Evolutionary conservation across 2,888 invertebrate species (phyloP), one percentile per base, ranked within the genome.

Genomic region (Tromatobia lineatoria): DNA sequence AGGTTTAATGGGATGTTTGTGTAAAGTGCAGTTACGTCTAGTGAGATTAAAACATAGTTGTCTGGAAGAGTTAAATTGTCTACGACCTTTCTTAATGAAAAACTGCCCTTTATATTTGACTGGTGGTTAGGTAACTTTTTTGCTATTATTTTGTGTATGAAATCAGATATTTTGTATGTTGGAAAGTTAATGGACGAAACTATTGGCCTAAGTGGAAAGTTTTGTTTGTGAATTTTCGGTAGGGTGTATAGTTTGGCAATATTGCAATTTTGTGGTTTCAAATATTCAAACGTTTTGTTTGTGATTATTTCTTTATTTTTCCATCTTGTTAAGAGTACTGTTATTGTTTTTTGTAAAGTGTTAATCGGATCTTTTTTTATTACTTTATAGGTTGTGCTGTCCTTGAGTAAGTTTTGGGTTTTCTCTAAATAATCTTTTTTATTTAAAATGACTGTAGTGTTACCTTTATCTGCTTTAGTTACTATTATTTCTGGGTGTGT

Each of bases 1-100:
- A 67, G 10, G 18, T 50, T 11, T 7, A 75, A 6, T 11, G 81
- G 81, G 23, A 81, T 50, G 6, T 70, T 81, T 2, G 80, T 80
- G 42, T 73, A 80, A 2, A 80, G 20, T 6, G 80, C 34, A 0
- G 29, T 47, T 4, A 80, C 66, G 52, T 80, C 73, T 1, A 80
- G 20, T 0, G 74, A 80, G 11, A n/a, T n/a, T n/a, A n/a, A n/a
- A n/a, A n/a, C n/a, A n/a, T n/a, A n/a, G n/a, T n/a, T n/a, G n/a
- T n/a, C 74, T 61, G 3, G 74, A 54, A 15, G 47, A 7, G 20
- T 80, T 29, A 29, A 54, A 2, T 70, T 47, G 1, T 11, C 3
- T 13, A 78, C 2, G 6, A 50, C 0, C 11, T 47, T 13, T 61
- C 38, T 45, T 4, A 78, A 15, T 13, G 20, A 0, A 45, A 69